phyloP scores from a whole-genome alignment of 2,888 invertebrate genomes.

The Leptogaster cylindrica region DNA sequence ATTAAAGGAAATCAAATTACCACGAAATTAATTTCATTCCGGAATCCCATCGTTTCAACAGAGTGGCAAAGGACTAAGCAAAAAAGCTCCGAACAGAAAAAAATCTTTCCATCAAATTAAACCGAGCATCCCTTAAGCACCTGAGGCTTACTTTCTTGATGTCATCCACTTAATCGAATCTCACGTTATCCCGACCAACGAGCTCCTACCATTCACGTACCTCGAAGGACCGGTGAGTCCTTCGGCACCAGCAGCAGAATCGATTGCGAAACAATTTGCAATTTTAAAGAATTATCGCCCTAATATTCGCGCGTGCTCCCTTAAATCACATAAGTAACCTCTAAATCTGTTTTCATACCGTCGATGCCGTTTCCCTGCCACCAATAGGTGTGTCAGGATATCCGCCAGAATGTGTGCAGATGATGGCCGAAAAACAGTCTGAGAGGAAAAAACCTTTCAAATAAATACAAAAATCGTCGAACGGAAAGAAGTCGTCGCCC shows the following conservation, averaged over 20 bases:
- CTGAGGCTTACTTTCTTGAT: constrained; percentile 43
- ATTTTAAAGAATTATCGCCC: constrained; percentile 62
- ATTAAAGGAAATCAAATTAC: too few species aligned
- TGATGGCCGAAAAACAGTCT: constrained; percentile 17
- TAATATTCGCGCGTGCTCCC: constrained; percentile 61
- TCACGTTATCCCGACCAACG: constrained; percentile 39
- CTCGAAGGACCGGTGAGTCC: constrained; percentile 9
- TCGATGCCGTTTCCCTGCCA: constrained; percentile 30
- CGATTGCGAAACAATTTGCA: constrained; percentile 62
- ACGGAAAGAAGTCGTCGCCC: background rate
- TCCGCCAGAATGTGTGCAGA: constrained; percentile 35
- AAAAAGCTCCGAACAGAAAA: too few species aligned
- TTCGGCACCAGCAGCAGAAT: constrained; percentile 55
- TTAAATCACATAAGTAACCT: constrained; percentile 62
- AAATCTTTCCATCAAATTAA: constrained; percentile 19
- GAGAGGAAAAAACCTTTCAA: constrained; percentile 41
- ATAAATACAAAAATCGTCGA: constrained; percentile 36
- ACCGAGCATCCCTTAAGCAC: constrained; percentile 7
- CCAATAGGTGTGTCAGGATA: constrained; percentile 10
- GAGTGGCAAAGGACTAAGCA: too few species aligned
- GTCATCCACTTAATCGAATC: constrained; percentile 47
- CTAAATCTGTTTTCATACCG: constrained; percentile 58
- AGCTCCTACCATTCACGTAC: constrained; percentile 1
- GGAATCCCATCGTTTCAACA: too few species aligned
- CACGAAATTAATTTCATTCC: too few species aligned